A percentile compares a stretch with the other conserved stretches of the same genome.
phyloP scores from a whole-genome alignment of 2,113 vertebrate genomes.

The Hystrix cristata region DNA sequence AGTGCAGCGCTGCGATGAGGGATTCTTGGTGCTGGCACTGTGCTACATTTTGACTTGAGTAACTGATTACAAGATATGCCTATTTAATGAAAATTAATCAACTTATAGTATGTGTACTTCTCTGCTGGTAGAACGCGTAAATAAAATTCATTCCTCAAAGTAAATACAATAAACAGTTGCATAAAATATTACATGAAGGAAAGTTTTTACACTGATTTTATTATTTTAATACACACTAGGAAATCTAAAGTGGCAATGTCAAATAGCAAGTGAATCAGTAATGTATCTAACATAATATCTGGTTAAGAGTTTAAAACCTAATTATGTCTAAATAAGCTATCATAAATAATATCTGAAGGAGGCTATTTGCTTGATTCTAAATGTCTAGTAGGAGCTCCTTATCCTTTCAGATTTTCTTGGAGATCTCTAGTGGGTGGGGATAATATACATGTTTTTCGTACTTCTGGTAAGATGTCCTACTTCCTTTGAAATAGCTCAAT shows the following conservation, averaged over 20 bases:
- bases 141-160: background rate
- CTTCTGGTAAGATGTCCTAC: background rate
- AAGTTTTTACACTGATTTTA: background rate
- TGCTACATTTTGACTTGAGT: background rate
- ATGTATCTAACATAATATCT: slow-evolving; percentile 10
- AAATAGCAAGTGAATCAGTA: background rate
- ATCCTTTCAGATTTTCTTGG: background rate
- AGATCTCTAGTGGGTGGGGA: background rate
- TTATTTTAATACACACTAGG: background rate
- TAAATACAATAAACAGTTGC: background rate
- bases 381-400: background rate
- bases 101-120: background rate
- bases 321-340: slow-evolving; percentile 44
- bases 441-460: background rate
- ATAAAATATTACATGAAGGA: background rate
- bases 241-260: background rate
- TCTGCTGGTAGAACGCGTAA: background rate
- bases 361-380: background rate
- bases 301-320: background rate
- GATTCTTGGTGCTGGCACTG: background rate
- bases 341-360: background rate
- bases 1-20: rapidly evolving
- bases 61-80: background rate
- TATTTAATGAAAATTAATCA: background rate
- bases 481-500: background rate